Evolutionary conservation across 2,888 invertebrate species (phyloP).

Genomic region (Erebia ligea): DNA sequence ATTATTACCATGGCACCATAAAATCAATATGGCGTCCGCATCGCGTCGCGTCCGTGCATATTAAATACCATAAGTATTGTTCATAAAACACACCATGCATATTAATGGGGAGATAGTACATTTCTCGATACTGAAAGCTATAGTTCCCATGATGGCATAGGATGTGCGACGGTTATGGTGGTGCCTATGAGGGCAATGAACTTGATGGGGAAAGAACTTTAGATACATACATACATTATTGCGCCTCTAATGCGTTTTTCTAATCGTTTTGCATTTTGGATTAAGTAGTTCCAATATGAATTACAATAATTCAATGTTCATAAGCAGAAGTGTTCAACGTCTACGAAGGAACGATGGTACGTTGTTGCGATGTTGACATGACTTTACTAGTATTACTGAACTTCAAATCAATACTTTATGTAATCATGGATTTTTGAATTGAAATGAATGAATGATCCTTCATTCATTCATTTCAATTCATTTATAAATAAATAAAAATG

Average conservation of each 20-base stretch:
- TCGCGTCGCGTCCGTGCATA: slow-evolving; percentile 55
- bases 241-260: not conserved
- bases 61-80: slow-evolving; percentile 56
- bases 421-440: too few relatives aligned
- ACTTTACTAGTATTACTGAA: too few relatives aligned
- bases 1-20: slow-evolving; percentile 30
- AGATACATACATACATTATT: not conserved
- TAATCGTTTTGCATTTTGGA: not conserved
- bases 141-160: slow-evolving; percentile 59
- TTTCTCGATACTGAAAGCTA: slow-evolving; percentile 52
- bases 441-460: too few relatives aligned
- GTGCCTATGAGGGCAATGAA: slow-evolving; percentile 23
- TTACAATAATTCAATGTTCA: too few relatives aligned
- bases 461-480: too few relatives aligned
- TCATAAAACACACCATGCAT: slow-evolving; percentile 53
- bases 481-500: too few relatives aligned
- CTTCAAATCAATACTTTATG: too few relatives aligned
- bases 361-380: too few relatives aligned
- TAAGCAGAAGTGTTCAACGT: too few relatives aligned
- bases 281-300: not conserved
- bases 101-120: slow-evolving; percentile 61
- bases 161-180: slow-evolving; percentile 42
- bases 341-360: too few relatives aligned
- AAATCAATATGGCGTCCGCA: slow-evolving; percentile 52
- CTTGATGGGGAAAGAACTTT: slow-evolving; percentile 11